Percentiles rank a stretch among this genome's conserved stretches.
These are phyloP conservation scores for Phrynocephalus vlangalii DNA, from an alignment of 2,797 vertebrate species.

Conservation along the genomic window DNA sequence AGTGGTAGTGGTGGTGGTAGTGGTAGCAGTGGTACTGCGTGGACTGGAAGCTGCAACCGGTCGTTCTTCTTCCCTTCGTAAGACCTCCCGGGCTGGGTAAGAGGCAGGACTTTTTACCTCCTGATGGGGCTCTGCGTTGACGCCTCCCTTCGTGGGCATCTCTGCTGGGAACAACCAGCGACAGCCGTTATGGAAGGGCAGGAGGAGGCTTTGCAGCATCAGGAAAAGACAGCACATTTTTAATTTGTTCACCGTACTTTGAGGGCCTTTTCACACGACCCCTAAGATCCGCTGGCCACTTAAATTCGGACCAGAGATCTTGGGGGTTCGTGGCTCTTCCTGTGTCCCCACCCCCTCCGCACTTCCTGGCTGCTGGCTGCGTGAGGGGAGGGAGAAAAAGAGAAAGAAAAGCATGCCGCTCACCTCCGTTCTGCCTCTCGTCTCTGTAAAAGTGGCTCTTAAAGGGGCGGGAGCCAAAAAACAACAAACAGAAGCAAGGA, in stretches of 20 bases:
- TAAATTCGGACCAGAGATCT: too few species aligned
- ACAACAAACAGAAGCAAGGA: too few species aligned
- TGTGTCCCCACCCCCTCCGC: too few species aligned
- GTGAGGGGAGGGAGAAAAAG: too few species aligned
- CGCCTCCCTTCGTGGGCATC: constrained; percentile 74
- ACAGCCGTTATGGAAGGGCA: too few species aligned
- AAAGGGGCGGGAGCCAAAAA: too few species aligned
- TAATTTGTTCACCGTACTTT: background rate
- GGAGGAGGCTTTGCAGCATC: background rate
- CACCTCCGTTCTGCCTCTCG: too few species aligned
- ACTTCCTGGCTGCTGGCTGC: too few species aligned
- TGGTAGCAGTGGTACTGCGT: background rate
- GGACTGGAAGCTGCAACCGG: background rate
- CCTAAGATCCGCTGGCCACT: too few species aligned
- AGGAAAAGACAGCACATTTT: background rate
- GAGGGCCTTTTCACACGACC: background rate
- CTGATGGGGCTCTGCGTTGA: constrained; percentile 74
- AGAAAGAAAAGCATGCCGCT: too few species aligned
- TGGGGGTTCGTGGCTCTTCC: too few species aligned
- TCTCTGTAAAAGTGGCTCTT: too few species aligned
- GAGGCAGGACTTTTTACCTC: constrained; percentile 47
- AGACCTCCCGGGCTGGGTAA: constrained; percentile 61
- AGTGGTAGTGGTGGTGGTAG: constrained; percentile 38
- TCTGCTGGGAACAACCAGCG: constrained; percentile 71
- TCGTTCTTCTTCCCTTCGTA: background rate